Evolutionary conservation across 1,140 invertebrate species (phyloP).

Genomic region (Calephelis nemesis): DNA sequence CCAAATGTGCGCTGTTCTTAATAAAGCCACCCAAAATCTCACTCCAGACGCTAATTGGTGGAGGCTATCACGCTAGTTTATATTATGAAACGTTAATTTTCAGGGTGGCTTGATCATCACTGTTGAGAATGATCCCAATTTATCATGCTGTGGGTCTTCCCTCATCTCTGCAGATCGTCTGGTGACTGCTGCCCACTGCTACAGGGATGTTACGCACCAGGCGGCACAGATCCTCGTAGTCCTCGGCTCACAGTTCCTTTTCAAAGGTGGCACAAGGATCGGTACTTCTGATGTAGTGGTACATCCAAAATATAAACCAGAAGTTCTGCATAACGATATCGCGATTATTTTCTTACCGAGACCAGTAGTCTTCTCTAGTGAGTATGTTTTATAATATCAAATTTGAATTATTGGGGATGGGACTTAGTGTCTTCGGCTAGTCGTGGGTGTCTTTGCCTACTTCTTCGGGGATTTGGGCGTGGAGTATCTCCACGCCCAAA

Average conservation of each 20-base stretch:
- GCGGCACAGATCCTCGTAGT: conserved; percentile 37
- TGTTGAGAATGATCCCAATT: conserved; percentile 30
- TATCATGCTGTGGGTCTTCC: conserved; percentile 41
- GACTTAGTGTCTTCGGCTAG: no score
- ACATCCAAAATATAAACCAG: conserved; percentile 37
- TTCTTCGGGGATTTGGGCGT: no score
- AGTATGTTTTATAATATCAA: neutral
- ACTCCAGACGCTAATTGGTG: no score
- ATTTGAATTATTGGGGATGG: no score
- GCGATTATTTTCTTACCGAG: conserved; percentile 46
- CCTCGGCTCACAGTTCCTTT: conserved; percentile 39
- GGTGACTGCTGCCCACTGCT: conserved; percentile 53
- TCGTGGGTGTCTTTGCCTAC: no score
- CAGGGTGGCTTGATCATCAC: conserved; percentile 40
- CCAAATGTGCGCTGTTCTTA: no score
- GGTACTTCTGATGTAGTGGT: conserved; percentile 30
- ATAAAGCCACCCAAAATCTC: no score
- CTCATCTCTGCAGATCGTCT: conserved; percentile 35
- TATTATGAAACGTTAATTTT: conserved; percentile 18
- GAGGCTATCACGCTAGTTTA: no score
- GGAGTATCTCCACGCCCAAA: no score
- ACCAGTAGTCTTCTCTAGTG: neutral
- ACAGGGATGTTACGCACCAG: conserved; percentile 40
- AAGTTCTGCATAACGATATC: conserved; percentile 36
- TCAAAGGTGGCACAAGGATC: conserved; percentile 38